Evolutionary conservation across 1,140 invertebrate species (phyloP).

Genomic region (Nasonia giraulti): DNA sequence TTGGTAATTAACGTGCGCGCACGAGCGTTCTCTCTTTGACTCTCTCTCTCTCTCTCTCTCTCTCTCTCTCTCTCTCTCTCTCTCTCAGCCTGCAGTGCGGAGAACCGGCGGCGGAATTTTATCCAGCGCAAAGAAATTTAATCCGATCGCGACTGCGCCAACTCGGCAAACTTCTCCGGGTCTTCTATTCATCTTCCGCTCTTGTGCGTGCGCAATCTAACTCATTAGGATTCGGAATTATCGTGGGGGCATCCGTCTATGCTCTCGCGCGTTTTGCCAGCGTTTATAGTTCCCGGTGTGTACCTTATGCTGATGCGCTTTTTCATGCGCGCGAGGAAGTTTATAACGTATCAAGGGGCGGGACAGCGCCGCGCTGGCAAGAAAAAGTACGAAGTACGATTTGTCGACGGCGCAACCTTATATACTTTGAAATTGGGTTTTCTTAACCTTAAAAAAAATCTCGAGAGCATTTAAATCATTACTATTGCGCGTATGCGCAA

Average conservation of each 20-base stretch:
- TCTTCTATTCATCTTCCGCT: conserved; percentile 28
- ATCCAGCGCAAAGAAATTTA: conserved; percentile 17
- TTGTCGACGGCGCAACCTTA: no score
- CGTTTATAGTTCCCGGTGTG: no score
- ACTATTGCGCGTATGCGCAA: no score
- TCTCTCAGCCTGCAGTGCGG: no score
- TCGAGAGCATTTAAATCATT: no score
- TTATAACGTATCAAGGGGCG: background rate
- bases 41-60: no score
- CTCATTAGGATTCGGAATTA: background rate
- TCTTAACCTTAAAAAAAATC: no score
- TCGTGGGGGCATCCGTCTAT: background rate
- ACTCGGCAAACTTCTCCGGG: background rate
- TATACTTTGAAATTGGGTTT: no score
- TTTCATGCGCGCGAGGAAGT: background rate
- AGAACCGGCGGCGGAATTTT: background rate
- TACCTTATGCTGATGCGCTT: background rate
- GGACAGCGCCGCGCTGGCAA: no score
- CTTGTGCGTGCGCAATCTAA: conserved; percentile 16
- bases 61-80: no score
- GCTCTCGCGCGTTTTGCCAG: no score
- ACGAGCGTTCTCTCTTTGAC: background rate
- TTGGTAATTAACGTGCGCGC: conserved; percentile 51
- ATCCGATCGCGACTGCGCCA: background rate
- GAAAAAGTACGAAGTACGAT: no score